Conservation (phyloP, 2,888 invertebrate species). For the Caenorhabditis becei region DNA sequence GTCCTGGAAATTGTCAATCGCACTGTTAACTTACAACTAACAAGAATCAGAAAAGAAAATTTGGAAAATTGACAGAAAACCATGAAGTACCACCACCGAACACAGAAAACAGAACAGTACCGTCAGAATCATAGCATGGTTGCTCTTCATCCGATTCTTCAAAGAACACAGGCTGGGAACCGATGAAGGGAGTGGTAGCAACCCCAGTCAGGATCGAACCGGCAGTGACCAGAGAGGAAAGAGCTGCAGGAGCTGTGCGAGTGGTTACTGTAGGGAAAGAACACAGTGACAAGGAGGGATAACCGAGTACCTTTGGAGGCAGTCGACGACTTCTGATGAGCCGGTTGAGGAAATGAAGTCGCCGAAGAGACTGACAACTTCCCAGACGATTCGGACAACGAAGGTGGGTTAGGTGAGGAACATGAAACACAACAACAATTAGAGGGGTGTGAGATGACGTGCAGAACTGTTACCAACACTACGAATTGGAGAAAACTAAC, state of each 20-base stretch:
- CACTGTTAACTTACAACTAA: no score
- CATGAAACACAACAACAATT: constrained; percentile 7
- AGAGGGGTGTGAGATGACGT: neutral
- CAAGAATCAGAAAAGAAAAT: constrained; percentile 5
- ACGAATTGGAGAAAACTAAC: constrained; percentile 19
- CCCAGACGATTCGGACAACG: constrained; percentile 16
- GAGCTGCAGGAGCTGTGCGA: constrained; percentile 52
- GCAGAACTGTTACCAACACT: neutral
- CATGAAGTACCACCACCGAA: neutral
- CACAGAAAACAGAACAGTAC: constrained; percentile 21
- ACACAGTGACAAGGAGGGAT: neutral
- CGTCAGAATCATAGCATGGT: constrained; percentile 34
- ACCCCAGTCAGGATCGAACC: constrained; percentile 64
- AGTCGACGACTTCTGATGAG: constrained; percentile 26
- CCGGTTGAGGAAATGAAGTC: constrained; percentile 14
- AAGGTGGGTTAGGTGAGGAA: constrained; percentile 14
- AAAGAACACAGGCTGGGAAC: constrained; percentile 14
- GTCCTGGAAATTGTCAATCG: constrained; percentile 11
- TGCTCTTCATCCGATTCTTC: constrained; percentile 50
- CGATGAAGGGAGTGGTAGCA: constrained; percentile 18
- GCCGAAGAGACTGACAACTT: constrained; percentile 29
- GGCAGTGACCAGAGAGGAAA: constrained; percentile 36
- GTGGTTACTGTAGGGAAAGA: constrained; percentile 56
- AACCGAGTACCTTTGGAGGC: constrained; percentile 39
- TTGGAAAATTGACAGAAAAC: neutral